These are phyloP conservation scores for Lutjanus erythropterus DNA, from an alignment of 2,113 vertebrate species.

Conservation along the genomic window DNA sequence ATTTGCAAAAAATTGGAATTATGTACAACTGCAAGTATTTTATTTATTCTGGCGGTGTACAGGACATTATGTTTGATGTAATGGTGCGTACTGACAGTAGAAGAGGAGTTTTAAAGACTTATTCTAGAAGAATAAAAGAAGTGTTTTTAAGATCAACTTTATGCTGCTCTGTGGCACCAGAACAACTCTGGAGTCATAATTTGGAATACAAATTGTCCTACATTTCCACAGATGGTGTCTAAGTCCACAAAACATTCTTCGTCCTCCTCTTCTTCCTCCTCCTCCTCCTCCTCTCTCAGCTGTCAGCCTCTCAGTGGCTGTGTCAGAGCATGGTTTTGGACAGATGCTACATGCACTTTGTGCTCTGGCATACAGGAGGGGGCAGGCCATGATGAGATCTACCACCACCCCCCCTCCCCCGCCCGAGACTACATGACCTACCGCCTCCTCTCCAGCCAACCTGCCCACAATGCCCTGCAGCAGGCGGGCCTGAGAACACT, in stretches of 20 bases:
- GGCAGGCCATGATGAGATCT: conserved; percentile 37
- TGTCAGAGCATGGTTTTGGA: conserved; percentile 83
- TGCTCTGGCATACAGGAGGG: conserved; percentile 41
- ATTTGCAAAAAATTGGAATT: too few species aligned
- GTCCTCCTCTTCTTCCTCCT: not conserved
- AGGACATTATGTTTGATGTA: too few species aligned
- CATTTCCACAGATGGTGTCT: not conserved
- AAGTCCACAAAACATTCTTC: not conserved
- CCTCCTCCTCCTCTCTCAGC: conserved; percentile 22
- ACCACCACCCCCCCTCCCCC: conserved; percentile 15
- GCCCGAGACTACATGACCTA: conserved; percentile 12
- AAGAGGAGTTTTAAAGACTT: not conserved
- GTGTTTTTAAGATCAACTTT: not conserved
- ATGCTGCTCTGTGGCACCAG: not conserved
- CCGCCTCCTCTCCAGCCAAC: conserved; percentile 48
- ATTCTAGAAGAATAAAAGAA: not conserved
- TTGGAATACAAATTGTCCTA: not conserved
- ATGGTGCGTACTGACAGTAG: not conserved
- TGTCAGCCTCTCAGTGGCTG: conserved; percentile 82
- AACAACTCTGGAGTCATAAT: not conserved
- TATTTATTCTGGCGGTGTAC: too few species aligned
- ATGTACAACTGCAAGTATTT: too few species aligned
- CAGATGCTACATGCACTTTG: conserved; percentile 88
- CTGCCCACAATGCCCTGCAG: conserved; percentile 32
- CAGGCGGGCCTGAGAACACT: not conserved